Evolutionary conservation across 2,113 vertebrate species (phyloP).

Genomic region (Cyanoderma ruficeps): DNA sequence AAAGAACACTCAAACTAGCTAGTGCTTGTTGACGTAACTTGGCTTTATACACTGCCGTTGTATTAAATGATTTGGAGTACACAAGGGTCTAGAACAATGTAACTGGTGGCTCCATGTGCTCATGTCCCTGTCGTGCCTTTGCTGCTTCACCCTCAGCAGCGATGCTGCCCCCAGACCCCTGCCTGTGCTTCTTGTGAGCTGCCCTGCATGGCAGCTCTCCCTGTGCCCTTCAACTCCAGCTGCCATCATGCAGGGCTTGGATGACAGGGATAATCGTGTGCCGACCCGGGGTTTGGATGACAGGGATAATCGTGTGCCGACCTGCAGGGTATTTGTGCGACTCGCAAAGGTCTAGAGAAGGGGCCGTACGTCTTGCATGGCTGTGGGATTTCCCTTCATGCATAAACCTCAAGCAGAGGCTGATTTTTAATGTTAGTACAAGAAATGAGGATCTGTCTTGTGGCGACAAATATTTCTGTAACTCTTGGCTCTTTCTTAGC

Average conservation of each 20-base stretch:
- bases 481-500: neutral
- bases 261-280: neutral
- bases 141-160: fast-evolving
- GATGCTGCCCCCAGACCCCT: neutral
- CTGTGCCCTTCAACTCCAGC: neutral
- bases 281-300: too few species aligned
- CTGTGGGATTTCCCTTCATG: neutral
- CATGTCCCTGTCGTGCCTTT: fast-evolving
- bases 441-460: neutral
- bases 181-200: fast-evolving
- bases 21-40: neutral
- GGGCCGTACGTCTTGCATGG: neutral
- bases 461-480: neutral
- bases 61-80: neutral
- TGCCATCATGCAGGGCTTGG: neutral
- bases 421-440: neutral
- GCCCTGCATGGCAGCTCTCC: neutral
- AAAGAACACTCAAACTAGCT: neutral
- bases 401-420: neutral
- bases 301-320: neutral
- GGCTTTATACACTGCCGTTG: fast-evolving
- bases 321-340: fast-evolving
- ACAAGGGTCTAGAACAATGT: too few species aligned
- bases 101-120: neutral
- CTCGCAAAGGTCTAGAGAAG: neutral